Conservation (phyloP, 2,888 invertebrate species). For the Electrophaes corylata region DNA sequence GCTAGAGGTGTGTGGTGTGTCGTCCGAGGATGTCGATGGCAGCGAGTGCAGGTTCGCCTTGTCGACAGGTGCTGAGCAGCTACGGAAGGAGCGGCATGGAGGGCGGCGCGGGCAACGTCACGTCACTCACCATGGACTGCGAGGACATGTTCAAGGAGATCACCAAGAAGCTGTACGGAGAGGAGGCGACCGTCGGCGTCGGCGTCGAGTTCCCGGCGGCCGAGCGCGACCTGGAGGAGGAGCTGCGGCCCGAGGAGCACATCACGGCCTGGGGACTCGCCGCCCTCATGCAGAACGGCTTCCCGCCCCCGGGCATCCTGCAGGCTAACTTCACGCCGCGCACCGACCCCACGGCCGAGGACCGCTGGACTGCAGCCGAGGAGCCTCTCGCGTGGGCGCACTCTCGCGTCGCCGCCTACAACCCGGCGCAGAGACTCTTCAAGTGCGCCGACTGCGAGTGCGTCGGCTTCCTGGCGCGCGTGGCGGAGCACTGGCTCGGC, state of each 20-base stretch:
- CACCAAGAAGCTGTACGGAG: conserved; percentile 95
- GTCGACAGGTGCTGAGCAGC: conserved; percentile 1
- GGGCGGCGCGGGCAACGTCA: conserved; percentile 72
- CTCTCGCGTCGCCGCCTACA: conserved; percentile 92
- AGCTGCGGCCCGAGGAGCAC: conserved; percentile 89
- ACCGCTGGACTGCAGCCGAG: conserved; percentile 88
- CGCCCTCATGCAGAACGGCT: conserved; percentile 90
- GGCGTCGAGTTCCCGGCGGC: conserved; percentile 78
- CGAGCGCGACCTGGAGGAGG: conserved; percentile 79
- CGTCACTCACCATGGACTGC: conserved; percentile 87
- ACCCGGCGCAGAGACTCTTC: conserved; percentile 89
- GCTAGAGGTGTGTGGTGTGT: too few relatives aligned
- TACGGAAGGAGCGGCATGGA: conserved; percentile 71
- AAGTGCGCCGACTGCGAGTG: conserved; percentile 91
- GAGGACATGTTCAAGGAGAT: conserved; percentile 97
- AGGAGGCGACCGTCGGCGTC: conserved; percentile 84
- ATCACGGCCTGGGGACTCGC: conserved; percentile 90
- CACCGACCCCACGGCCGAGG: conserved; percentile 77
- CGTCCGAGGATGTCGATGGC: too few relatives aligned
- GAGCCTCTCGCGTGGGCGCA: conserved; percentile 90
- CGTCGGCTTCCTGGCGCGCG: conserved; percentile 88
- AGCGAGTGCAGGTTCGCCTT: too few relatives aligned
- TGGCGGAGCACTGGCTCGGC: conserved; percentile 91
- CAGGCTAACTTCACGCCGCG: conserved; percentile 84
- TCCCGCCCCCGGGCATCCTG: conserved; percentile 87